Base-by-base conservation (phyloP, 1,140 invertebrate species). In the Pogonus chalceus region DNA sequence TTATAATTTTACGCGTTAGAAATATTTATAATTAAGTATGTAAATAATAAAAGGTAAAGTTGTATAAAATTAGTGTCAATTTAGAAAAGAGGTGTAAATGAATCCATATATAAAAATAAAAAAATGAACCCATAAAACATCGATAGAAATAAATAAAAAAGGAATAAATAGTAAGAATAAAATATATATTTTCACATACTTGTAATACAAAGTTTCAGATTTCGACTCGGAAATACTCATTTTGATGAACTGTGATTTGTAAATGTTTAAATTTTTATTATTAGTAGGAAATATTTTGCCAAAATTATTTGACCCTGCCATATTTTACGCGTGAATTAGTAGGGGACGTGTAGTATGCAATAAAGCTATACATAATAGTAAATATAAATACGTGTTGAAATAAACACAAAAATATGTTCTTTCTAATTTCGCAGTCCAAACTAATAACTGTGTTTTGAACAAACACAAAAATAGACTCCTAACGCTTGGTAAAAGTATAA, bases 271-370 rank as follows among this genome's bases (percentile, higher is more conserved):
- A 60, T 60, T 61, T 63, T 63, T 60, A 57, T 56, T 53, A 52
- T 63, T 61, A 57, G 54, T 43, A 43, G 37, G 18, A 16, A 43
- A 7, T 43, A 43, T 63, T 58, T 63, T 60, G 60, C 60, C 60
- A 61, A 60, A 43, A 62, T 58, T 35, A 58, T 62, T 61, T 62
- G 56, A 60, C 58, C 62, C 62, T 60, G 52, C 58, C 59, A 58
- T 60, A 60, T 58, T 58, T 55, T 54, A 59, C 53, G 60, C 54
- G 55, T 59, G 49, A 53, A 46, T 60, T 61, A 57, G 58, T 63
- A 57, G 60, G 62, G 60, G 59, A 62, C 60, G 60, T 62, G 60
- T 64, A 64, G 62, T 56, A 61, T 63, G 62, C 62, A 63, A 63
- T 63, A 63, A n/a, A 63, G 54, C 58, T 63, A 61, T 59, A 60